phyloP scores from a whole-genome alignment of 2,888 invertebrate genomes.

The Pemphredon lugubris region DNA sequence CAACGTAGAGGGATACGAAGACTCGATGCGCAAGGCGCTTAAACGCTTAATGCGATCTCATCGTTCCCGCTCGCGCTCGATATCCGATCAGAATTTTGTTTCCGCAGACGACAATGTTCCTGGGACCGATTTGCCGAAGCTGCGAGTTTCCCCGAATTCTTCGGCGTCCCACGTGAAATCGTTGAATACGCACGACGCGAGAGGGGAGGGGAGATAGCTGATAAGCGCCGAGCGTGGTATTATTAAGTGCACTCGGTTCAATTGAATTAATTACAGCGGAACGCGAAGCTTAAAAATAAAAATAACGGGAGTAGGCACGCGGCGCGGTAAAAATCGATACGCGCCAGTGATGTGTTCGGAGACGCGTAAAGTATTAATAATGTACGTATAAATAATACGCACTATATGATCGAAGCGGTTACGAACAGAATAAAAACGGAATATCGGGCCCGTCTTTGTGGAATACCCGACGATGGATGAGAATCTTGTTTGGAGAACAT shows the following conservation, averaged over 20 bases:
- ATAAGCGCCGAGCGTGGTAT: slow-evolving; percentile 13
- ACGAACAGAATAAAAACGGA: not conserved
- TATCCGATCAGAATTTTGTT: too few relatives aligned
- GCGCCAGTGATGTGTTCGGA: slow-evolving; percentile 31
- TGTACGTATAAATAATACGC: slow-evolving; percentile 42
- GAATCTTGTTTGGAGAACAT: too few relatives aligned
- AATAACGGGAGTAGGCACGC: slow-evolving; percentile 15
- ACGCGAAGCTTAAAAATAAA: slow-evolving; percentile 49
- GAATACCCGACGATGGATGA: too few relatives aligned
- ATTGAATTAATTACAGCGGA: slow-evolving; percentile 46
- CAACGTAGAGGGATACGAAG: not conserved
- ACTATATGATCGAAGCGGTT: too few relatives aligned
- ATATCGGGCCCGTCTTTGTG: too few relatives aligned
- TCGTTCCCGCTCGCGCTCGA: too few relatives aligned
- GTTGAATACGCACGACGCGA: slow-evolving; percentile 1
- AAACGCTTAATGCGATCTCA: not conserved
- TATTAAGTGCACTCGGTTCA: slow-evolving; percentile 38
- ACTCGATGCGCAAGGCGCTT: not conserved
- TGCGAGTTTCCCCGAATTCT: too few relatives aligned
- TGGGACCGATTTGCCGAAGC: too few relatives aligned
- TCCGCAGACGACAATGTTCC: too few relatives aligned
- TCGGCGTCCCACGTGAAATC: slow-evolving; percentile 1
- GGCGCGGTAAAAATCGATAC: slow-evolving; percentile 46
- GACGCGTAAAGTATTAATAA: slow-evolving; percentile 38
- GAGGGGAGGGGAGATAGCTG: slow-evolving; percentile 5